Percentiles rank a stretch among this genome's conserved stretches.
phyloP scores from a whole-genome alignment of 2,113 vertebrate genomes.

The Epinephelus fuscoguttatus region DNA sequence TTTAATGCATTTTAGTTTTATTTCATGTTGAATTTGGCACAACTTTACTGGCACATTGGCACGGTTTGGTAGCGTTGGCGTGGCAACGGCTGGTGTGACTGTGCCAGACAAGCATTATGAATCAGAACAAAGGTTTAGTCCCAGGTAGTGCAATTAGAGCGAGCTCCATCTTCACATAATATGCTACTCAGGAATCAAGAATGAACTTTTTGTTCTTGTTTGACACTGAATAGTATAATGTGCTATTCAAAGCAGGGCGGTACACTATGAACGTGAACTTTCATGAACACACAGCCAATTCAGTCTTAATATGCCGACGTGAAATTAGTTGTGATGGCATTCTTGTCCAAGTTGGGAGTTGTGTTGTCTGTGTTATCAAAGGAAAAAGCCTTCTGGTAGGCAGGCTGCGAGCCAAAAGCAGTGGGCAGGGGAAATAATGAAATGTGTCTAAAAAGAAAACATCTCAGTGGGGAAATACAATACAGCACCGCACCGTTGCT shows the following conservation, averaged over 20 bases:
- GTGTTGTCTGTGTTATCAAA: conserved; percentile 31
- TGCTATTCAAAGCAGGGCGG: neutral
- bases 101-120: conserved; percentile 30
- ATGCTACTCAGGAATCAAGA: conserved; percentile 16
- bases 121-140: conserved; percentile 28
- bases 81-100: neutral
- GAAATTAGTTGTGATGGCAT: conserved; percentile 1
- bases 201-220: neutral
- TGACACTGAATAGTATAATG: neutral
- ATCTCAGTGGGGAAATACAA: conserved; percentile 33
- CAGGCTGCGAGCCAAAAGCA: conserved; percentile 37
- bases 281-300: neutral
- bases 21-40: conserved; percentile 1
- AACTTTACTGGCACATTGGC: neutral
- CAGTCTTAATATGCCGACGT: neutral
- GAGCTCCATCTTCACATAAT: neutral
- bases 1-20: neutral
- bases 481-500: neutral
- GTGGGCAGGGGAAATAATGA: conserved; percentile 49
- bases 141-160: neutral
- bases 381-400: conserved; percentile 35
- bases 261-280: neutral
- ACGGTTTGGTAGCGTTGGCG: conserved; percentile 35
- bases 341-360: conserved; percentile 11
- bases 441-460: conserved; percentile 44